Base-by-base conservation (phyloP, 2,888 invertebrate genomes). In the Mesorhabditis spiculigera region DNA sequence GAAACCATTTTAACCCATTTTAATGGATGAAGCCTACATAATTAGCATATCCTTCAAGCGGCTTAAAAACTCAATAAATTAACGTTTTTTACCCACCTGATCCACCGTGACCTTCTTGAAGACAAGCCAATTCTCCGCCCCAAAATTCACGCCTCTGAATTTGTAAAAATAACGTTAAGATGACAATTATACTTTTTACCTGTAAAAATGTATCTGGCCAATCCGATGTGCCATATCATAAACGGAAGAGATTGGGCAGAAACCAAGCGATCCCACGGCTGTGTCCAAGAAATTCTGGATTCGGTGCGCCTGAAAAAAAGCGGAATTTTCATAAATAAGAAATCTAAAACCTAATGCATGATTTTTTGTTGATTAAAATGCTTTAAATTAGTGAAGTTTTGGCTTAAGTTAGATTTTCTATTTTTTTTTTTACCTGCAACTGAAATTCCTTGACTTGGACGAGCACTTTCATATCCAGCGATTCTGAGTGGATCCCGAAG, bases 71-170 rank as follows among this genome's bases (percentile, higher is more conserved):
- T n/a, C n/a, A 5, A 44, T 61, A 42, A n/a, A 72, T 42, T 13
- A 43, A 6, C 8, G n/a, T n/a, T n/a, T 50, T 50, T 50, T n/a
- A 66, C 58, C 58, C 50, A 81, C 81, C 69, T 82, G 81, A 67
- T 81, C 81, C 10, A 82, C 80, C 8, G 81, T 79, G 6, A 80
- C 81, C 64, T 79, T 78, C 71, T 82, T 82, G 79, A 82, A 82
- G 0, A 81, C 82, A 6, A 82, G 76, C 82, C 82, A 82, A 71
- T 82, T 82, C 64, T 81, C 80, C 4, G 82, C 82, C 4, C 80
- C 82, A 67, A 82, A 82, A 69, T 82, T 82, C 66, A 82, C 80
- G 63, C 82, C 82, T 70, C 80, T 76, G 58, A 43, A n/a, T n/a
- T n/a, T n/a, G n/a, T n/a, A n/a, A n/a, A n/a, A n/a, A n/a, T n/a